These are phyloP conservation scores for Setipinna tenuifilis DNA, from an alignment of 2,797 vertebrate genomes.

Conservation along the genomic window DNA sequence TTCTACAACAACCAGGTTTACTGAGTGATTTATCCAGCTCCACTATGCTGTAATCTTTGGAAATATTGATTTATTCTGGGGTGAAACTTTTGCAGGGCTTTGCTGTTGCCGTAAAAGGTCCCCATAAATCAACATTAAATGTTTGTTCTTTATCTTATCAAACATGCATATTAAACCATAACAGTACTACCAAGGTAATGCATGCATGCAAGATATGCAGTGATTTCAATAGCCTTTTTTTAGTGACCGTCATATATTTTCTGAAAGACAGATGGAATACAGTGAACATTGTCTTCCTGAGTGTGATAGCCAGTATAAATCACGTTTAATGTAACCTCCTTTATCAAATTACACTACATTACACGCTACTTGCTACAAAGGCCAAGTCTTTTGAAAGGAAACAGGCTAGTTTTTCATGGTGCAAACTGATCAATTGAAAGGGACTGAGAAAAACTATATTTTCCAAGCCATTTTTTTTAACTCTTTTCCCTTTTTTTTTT, in stretches of 20 bases:
- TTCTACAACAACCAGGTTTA: background rate
- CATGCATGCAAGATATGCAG: conserved; percentile 37
- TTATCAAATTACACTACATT: conserved; percentile 72
- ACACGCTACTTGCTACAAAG: conserved; percentile 67
- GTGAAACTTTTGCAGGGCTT: background rate
- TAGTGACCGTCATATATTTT: conserved; percentile 51
- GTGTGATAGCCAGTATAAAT: conserved; percentile 66
- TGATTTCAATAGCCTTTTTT: conserved; percentile 23
- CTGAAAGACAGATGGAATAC: conserved; percentile 50
- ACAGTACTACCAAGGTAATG: conserved; percentile 36
- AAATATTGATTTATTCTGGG: background rate
- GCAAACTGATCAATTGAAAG: conserved; percentile 69
- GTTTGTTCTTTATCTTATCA: background rate
- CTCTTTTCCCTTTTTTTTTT: conserved; percentile 66
- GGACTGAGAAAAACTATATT: conserved; percentile 71
- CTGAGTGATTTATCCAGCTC: background rate
- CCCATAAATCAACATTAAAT: background rate
- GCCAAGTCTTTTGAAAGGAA: conserved; percentile 62
- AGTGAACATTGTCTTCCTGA: conserved; percentile 69
- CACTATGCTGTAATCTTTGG: background rate
- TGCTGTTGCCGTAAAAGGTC: background rate
- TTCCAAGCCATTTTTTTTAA: conserved; percentile 52
- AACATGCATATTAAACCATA: background rate
- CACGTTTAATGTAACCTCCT: conserved; percentile 67
- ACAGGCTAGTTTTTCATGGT: conserved; percentile 53